phyloP scores from a whole-genome alignment of 2,888 invertebrate genomes.

The Aspidiotus destructor region DNA sequence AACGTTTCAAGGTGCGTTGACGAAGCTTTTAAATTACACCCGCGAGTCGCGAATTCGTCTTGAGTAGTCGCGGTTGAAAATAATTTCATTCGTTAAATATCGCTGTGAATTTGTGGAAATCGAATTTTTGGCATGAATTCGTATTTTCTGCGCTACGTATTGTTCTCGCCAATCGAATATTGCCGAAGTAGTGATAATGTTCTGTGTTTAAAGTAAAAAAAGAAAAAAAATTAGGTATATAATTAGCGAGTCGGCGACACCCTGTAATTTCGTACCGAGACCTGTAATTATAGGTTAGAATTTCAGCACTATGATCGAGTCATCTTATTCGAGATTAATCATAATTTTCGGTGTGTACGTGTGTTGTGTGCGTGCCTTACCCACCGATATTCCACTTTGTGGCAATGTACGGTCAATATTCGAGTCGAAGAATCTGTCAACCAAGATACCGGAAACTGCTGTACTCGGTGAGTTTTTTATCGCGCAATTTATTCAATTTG shows the following conservation, averaged over 20 bases:
- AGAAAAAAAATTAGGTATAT: too few species aligned
- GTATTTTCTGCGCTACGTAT: neutral
- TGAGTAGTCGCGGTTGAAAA: too few species aligned
- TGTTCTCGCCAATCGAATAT: conserved; percentile 2
- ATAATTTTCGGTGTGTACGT: neutral
- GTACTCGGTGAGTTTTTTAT: neutral
- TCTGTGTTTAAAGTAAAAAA: too few species aligned
- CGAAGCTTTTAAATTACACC: too few species aligned
- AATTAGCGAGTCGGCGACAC: too few species aligned
- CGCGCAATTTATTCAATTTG: too few species aligned
- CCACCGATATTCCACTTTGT: neutral
- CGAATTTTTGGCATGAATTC: neutral
- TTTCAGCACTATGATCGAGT: neutral
- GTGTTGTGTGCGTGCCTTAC: conserved; percentile 2
- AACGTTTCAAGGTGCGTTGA: too few species aligned
- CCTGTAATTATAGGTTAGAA: too few species aligned
- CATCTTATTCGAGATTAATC: neutral
- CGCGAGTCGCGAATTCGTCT: too few species aligned
- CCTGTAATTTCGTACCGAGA: too few species aligned
- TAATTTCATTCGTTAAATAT: neutral
- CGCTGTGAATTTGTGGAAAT: neutral
- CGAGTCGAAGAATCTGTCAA: neutral
- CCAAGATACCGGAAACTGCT: neutral
- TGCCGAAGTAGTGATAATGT: neutral
- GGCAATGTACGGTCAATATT: neutral